Percentiles rank a stretch among this genome's conserved stretches.
phyloP scores from a whole-genome alignment of 2,113 vertebrate species.

The Pachycephala philippinensis region DNA sequence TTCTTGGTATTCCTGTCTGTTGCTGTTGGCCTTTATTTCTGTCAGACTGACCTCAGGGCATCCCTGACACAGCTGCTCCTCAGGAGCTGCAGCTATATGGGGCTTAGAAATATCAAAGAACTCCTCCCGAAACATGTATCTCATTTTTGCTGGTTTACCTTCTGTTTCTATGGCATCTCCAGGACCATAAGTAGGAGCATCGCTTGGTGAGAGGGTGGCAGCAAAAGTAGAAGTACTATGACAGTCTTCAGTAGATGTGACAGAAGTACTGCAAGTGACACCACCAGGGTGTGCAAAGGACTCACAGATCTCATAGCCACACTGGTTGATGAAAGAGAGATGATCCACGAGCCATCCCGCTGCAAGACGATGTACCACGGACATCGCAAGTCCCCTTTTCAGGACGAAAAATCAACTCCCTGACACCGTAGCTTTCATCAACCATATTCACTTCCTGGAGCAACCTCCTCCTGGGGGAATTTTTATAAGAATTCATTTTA shows the following conservation, averaged over 20 bases:
- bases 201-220: neutral
- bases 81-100: constrained; percentile 34
- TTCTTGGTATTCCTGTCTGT: neutral
- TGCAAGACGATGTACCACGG: constrained; percentile 62
- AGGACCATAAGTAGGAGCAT: neutral
- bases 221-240: neutral
- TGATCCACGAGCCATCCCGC: constrained; percentile 84
- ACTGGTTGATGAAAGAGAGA: constrained; percentile 75
- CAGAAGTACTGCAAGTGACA: neutral
- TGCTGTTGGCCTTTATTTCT: neutral
- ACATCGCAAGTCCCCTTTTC: constrained; percentile 60
- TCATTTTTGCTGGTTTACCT: neutral
- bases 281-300: neutral
- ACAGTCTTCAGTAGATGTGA: neutral
- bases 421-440: neutral
- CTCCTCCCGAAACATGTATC: constrained; percentile 64
- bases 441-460: neutral
- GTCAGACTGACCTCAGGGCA: neutral
- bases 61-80: neutral
- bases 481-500: neutral
- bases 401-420: neutral
- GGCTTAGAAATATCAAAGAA: constrained; percentile 69
- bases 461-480: neutral
- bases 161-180: neutral
- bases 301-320: constrained; percentile 57